Evolutionary conservation across 2,797 vertebrate genomes (phyloP).

Genomic region (Sebastes alutus): DNA sequence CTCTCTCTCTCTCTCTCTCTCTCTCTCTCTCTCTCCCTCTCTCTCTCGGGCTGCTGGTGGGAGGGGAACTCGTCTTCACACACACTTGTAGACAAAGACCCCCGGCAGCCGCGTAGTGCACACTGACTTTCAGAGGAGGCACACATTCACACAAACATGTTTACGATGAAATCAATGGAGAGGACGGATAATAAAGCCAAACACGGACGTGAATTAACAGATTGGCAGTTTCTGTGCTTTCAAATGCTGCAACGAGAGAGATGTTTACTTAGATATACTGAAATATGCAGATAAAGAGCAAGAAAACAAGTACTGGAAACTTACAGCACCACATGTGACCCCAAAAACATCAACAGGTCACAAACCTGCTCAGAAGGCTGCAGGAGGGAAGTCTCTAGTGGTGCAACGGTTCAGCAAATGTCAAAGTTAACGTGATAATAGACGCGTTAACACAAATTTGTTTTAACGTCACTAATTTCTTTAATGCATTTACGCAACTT

Average conservation of each 20-base stretch:
- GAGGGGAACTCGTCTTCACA: conserved; percentile 74
- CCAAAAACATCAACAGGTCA: background rate
- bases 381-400: background rate
- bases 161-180: conserved; percentile 18
- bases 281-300: background rate
- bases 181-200: conserved; percentile 21
- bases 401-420: no score
- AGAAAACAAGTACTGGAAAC: background rate
- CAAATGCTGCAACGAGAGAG: background rate
- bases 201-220: conserved; percentile 11
- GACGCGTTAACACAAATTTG: no score
- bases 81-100: conserved; percentile 74
- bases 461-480: no score
- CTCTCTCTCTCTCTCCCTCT: conserved; percentile 41
- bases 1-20: conserved; percentile 37
- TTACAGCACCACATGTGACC: background rate
- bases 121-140: conserved; percentile 48
- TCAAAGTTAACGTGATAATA: no score
- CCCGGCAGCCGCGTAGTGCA: conserved; percentile 49
- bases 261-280: background rate
- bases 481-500: no score
- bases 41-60: conserved; percentile 55
- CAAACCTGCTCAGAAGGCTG: background rate
- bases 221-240: background rate
- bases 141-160: conserved; percentile 59